Conservation (phyloP, 2,888 invertebrate genomes). For the Agrypnus murinus region DNA sequence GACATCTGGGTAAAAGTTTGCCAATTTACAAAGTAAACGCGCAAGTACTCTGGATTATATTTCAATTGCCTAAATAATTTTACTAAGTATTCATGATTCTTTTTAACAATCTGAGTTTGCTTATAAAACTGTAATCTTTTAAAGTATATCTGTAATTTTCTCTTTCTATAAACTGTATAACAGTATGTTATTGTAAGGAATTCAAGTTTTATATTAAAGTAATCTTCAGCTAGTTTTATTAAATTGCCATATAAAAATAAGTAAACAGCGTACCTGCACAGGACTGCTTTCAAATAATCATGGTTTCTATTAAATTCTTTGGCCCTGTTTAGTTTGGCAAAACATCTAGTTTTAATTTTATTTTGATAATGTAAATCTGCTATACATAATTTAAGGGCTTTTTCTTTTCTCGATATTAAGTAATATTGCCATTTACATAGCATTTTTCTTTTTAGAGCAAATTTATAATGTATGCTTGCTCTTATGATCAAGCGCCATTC, state of each 20-base stretch:
- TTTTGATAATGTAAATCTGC: conserved; percentile 56
- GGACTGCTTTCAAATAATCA: neutral
- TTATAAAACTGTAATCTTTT: conserved; percentile 56
- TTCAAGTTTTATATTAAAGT: neutral
- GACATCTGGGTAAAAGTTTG: conserved; percentile 50
- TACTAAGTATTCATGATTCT: conserved; percentile 51
- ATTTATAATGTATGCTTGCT: conserved; percentile 61
- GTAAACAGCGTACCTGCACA: neutral
- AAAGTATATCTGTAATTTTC: conserved; percentile 50
- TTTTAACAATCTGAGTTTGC: conserved; percentile 50
- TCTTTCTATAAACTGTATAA: conserved; percentile 22
- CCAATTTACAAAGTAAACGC: conserved; percentile 56
- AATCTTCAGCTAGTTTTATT: neutral
- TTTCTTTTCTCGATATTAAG: conserved; percentile 47
- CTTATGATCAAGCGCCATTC: conserved; percentile 61
- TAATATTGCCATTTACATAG: conserved; percentile 58
- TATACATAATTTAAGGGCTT: conserved; percentile 55
- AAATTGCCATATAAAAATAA: conserved; percentile 20
- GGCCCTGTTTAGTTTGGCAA: conserved; percentile 38
- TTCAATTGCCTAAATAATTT: conserved; percentile 58
- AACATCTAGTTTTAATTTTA: conserved; percentile 51
- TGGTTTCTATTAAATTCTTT: neutral
- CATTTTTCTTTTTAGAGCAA: conserved; percentile 53
- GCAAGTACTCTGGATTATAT: conserved; percentile 54
- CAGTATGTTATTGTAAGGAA: neutral